Base-by-base conservation (phyloP, 2,113 vertebrate species). In the Ammodramus savannarum region DNA sequence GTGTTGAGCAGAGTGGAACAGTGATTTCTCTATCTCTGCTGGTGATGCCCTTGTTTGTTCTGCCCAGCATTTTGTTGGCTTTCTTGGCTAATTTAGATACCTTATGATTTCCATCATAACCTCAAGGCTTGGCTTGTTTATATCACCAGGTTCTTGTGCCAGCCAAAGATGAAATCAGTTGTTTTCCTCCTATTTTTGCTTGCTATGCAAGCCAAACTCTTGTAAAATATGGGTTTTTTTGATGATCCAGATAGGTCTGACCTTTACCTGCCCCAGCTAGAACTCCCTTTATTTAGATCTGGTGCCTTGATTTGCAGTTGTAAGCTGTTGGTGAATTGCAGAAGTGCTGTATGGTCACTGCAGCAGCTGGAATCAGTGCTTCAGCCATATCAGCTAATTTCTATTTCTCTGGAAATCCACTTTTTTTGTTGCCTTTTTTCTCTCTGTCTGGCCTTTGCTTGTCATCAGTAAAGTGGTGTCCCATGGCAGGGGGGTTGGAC, bases 401-500 rank as follows among this genome's bases (percentile, higher is more conserved):
- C 38, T 69, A 0, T 68, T 82, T 78, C 32, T 75, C 17, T 90
- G 62, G 25, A 65, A 90, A 77, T 59, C 11, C 31, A 29, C 10
- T 11, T 31, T 21, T 34, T 38, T 22, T 10, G 19, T 4, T 16
- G 17, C 3, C 16, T 41, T 72, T 79, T 19, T 71, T 51, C 19
- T 77, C 26, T 91, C 73, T 54, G 6, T 67, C 55, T 39, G 29
- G 63, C n/a, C 44, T 89, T 79, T 85, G 34, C 57, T 83, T 76
- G 41, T 61, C 38, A 32, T 46, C 2, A 6, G 18, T 75, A 20
- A 59, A 79, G 19, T 0, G 6, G 5, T 76, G 43, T 51, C 8
- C 44, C 12, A 0, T 43, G n/a, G 31, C 1, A 3, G n/a, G 26
- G 26, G 5, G 3, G 3, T 48, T 51, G 63, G 54, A 57, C n/a